These are phyloP conservation scores for Lanistes nyassanus DNA, from an alignment of 1,140 invertebrate species.

Conservation along the genomic window DNA sequence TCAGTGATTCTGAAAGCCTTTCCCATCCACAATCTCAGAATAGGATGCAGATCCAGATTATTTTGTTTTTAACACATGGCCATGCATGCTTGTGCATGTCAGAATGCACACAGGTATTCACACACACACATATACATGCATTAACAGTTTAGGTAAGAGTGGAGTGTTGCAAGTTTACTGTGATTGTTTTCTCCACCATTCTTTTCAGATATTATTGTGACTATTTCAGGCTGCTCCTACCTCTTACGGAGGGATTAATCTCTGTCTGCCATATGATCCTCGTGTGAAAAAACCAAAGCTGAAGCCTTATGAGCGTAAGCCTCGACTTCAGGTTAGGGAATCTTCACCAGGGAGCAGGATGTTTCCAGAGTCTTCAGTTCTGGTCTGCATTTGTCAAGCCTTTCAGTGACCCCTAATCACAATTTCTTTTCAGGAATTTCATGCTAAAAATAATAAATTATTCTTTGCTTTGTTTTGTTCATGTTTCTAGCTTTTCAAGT, in stretches of 20 bases:
- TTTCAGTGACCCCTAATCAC: too few relatives aligned
- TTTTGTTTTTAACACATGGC: too few relatives aligned
- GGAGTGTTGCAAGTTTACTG: constrained; percentile 1
- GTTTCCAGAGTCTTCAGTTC: not conserved
- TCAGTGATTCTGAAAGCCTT: too few relatives aligned
- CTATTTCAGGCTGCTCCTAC: not conserved
- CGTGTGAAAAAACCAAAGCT: constrained; percentile 40
- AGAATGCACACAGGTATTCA: too few relatives aligned
- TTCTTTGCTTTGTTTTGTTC: too few relatives aligned
- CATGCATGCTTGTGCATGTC: not conserved
- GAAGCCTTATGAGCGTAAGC: constrained; percentile 36
- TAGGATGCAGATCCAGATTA: too few relatives aligned
- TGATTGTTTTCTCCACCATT: too few relatives aligned
- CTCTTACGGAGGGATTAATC: constrained; percentile 12
- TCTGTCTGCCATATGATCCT: constrained; percentile 45
- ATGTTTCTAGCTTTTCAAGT: too few relatives aligned
- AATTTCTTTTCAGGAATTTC: too few relatives aligned
- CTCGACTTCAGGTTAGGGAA: constrained; percentile 17
- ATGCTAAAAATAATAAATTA: too few relatives aligned
- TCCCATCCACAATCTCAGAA: too few relatives aligned
- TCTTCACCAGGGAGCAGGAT: not conserved
- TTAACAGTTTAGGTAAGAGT: not conserved
- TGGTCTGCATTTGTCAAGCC: constrained; percentile 1
- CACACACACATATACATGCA: not conserved
- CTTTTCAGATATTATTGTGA: too few relatives aligned